These are phyloP conservation scores for Clostera curtula DNA, from an alignment of 2,888 invertebrate species.

Conservation along the genomic window DNA sequence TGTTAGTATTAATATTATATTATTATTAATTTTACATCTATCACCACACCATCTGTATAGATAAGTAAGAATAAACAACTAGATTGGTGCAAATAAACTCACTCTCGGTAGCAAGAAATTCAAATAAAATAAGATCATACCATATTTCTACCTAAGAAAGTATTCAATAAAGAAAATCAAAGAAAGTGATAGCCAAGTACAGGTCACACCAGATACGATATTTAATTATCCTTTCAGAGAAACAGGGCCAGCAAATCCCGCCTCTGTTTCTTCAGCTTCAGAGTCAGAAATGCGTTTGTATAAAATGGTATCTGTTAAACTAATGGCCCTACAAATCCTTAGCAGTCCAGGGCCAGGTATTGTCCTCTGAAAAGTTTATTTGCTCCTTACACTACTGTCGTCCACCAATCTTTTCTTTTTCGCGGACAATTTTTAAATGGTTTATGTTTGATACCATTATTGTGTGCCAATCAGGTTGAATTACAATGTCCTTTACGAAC, in stretches of 20 bases:
- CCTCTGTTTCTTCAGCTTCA: slow-evolving; percentile 15
- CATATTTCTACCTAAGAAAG: no score
- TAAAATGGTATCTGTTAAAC: slow-evolving; percentile 35
- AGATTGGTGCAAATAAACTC: slow-evolving; percentile 10
- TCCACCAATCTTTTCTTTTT: slow-evolving; percentile 56
- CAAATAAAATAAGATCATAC: no score
- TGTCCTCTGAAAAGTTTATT: slow-evolving; percentile 61
- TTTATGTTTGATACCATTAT: slow-evolving; percentile 73
- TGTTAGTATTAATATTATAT: no score
- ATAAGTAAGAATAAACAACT: slow-evolving; percentile 4
- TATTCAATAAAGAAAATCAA: no score
- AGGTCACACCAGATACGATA: slow-evolving; percentile 44
- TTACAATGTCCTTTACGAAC: slow-evolving; percentile 71
- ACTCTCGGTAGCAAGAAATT: slow-evolving; percentile 19
- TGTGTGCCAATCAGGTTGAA: slow-evolving; percentile 74
- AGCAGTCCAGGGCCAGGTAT: slow-evolving; percentile 59
- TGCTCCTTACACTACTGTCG: slow-evolving; percentile 57
- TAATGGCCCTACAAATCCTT: slow-evolving; percentile 71
- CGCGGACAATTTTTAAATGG: slow-evolving; percentile 72
- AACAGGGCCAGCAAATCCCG: no score
- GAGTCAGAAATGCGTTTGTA: slow-evolving; percentile 18
- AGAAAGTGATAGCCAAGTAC: slow-evolving; percentile 42
- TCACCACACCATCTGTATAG: no score
- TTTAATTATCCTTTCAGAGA: slow-evolving; percentile 53
- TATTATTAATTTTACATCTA: no score